A percentile compares a stretch with the other conserved stretches of the same genome.
Evolutionary conservation across 2,888 invertebrate genomes (phyloP).

Genomic region (Achlya flavicornis): DNA sequence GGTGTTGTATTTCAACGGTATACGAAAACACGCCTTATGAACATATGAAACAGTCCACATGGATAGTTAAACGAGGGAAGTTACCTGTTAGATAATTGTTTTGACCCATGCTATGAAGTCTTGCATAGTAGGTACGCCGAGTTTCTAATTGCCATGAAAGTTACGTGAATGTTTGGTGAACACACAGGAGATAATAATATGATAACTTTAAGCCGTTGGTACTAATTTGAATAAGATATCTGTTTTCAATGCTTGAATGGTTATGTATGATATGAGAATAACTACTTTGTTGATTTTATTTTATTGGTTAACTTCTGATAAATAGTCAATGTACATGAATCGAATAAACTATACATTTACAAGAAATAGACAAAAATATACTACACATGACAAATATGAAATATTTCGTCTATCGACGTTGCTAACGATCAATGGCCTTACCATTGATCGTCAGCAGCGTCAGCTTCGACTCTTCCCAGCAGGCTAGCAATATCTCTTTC

Average conservation of each 20-base stretch:
- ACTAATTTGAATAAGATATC: too few species aligned
- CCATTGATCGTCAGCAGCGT: too few species aligned
- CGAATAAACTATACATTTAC: too few species aligned
- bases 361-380: too few species aligned
- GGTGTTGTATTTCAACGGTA: neutral
- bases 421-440: too few species aligned
- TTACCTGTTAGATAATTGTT: constrained; percentile 35
- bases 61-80: constrained; percentile 30
- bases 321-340: too few species aligned
- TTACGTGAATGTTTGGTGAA: constrained; percentile 30
- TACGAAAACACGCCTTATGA: neutral
- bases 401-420: too few species aligned
- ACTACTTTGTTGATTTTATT: neutral
- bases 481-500: too few species aligned
- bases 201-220: neutral
- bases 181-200: constrained; percentile 10
- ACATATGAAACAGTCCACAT: constrained; percentile 17
- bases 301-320: too few species aligned
- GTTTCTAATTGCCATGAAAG: constrained; percentile 37
- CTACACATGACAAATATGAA: too few species aligned
- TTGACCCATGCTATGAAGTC: constrained; percentile 26
- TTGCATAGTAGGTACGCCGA: constrained; percentile 14
- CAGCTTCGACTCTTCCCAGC: too few species aligned
- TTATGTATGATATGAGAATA: neutral
- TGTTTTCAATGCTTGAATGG: too few species aligned